These are phyloP conservation scores for Amorpha juglandis DNA, from an alignment of 2,888 invertebrate species.

Conservation along the genomic window DNA sequence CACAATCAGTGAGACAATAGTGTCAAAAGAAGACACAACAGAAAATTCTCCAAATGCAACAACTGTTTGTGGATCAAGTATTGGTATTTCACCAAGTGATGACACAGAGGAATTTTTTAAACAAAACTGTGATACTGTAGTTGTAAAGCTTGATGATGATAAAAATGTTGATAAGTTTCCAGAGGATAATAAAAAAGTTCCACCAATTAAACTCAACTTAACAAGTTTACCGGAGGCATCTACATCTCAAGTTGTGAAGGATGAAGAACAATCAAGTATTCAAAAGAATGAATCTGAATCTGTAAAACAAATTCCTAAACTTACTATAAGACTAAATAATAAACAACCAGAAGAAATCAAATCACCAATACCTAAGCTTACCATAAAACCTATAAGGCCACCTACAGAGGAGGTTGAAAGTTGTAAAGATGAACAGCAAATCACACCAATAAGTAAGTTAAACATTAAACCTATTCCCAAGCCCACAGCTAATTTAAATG, in stretches of 20 bases:
- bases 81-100: not conserved
- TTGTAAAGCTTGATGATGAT: not conserved
- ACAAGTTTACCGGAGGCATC: slow-evolving; percentile 25
- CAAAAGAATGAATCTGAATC: slow-evolving; percentile 50
- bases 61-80: not conserved
- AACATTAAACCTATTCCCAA: slow-evolving; percentile 76
- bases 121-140: not conserved
- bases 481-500: slow-evolving; percentile 55
- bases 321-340: slow-evolving; percentile 76
- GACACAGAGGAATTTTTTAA: not conserved
- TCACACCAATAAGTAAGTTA: slow-evolving; percentile 65
- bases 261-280: slow-evolving; percentile 23
- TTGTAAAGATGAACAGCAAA: slow-evolving; percentile 48
- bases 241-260: slow-evolving; percentile 32
- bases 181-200: slow-evolving; percentile 53
- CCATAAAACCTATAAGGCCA: slow-evolving; percentile 66
- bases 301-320: slow-evolving; percentile 76
- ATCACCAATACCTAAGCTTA: slow-evolving; percentile 72
- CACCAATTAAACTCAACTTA: slow-evolving; percentile 61
- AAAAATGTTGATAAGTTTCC: slow-evolving; percentile 24
- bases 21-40: not conserved
- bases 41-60: not conserved
- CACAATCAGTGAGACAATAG: not conserved
- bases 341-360: slow-evolving; percentile 71
- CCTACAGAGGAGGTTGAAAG: slow-evolving; percentile 46